Evolutionary conservation across 1,140 invertebrate genomes (phyloP), one percentile per base, ranked within the genome.

Genomic region (Drosophila sproati): DNA sequence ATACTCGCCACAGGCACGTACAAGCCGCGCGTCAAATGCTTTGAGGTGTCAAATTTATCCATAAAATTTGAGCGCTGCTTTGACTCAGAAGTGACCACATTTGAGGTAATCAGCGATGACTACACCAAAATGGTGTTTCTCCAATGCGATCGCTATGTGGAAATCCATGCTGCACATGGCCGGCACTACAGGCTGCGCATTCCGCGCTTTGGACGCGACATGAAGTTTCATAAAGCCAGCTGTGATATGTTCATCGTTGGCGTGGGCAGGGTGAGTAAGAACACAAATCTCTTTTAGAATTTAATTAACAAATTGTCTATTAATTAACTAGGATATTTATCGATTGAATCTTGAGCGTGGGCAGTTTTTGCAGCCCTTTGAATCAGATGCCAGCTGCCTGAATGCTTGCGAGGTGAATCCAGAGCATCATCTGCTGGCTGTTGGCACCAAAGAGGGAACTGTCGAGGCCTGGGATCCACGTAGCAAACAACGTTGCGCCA

Each of bases 21-120:
- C 91, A 99, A 99, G 92, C 99, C 99, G 12, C 94, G 97, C 87
- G 93, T 99, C 0, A 96, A 98, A 93, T 99, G 98, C 93, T 99
- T 96, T 93, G 99, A 99, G 94, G 96, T 99, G 0, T 96, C 97
- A 80, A 97, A 99, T 93, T 94, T 99, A 72, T 98, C 98, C 2
- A 94, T 99, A 82, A 99, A 99, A 94, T 99, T 99, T 94, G 98
- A 99, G 93, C 94, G 99, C 82, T 99, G 99, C 92, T 96, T 99
- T 83, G 99, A 99, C 94, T 96, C 98, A 2, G 98, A 99, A 94
- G 97, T 98, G 37, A 94, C 98, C 28, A 95, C 96, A 51, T 98
- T 98, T 94, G 95, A 97, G 93, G 94, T 96, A 77, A 94, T 98
- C 32, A 97, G 97, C 80, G 97, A 98, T 89, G 98, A 98, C 93